These are phyloP conservation scores for Brevimyrus niger DNA, from an alignment of 2,113 vertebrate species.

Conservation along the genomic window DNA sequence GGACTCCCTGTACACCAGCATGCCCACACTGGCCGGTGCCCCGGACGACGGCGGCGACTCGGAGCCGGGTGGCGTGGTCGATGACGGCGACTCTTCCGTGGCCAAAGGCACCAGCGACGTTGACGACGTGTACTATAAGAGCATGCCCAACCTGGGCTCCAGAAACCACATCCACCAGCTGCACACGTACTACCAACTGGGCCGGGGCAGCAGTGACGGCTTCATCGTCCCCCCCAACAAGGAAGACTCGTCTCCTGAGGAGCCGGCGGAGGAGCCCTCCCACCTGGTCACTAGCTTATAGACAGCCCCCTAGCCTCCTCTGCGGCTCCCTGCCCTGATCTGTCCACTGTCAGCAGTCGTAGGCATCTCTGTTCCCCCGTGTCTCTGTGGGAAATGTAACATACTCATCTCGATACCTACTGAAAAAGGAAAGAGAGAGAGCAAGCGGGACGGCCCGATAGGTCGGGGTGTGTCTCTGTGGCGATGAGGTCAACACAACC, in stretches of 20 bases:
- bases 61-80: constrained; percentile 54
- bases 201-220: constrained; percentile 91
- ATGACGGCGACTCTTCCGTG: constrained; percentile 58
- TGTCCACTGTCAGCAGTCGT: constrained; percentile 68
- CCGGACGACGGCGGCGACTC: constrained; percentile 60
- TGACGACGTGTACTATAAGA: constrained; percentile 97
- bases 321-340: constrained; percentile 48
- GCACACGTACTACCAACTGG: constrained; percentile 92
- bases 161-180: constrained; percentile 87
- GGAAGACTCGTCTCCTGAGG: constrained; percentile 75
- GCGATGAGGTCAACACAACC: constrained; percentile 20
- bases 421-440: constrained; percentile 27
- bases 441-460: constrained; percentile 6
- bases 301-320: constrained; percentile 35
- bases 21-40: constrained; percentile 78
- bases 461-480: not conserved
- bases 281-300: constrained; percentile 98
- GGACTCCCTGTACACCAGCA: constrained; percentile 94
- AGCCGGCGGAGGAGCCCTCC: constrained; percentile 70
- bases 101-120: constrained; percentile 53
- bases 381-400: constrained; percentile 43
- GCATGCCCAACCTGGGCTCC: constrained; percentile 96
- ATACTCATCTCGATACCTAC: constrained; percentile 52
- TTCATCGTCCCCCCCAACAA: constrained; percentile 87
- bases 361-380: constrained; percentile 32